Percentiles rank a stretch among this genome's conserved stretches.
Conservation (phyloP, 2,888 invertebrate species). For the Clusia tigrina region DNA sequence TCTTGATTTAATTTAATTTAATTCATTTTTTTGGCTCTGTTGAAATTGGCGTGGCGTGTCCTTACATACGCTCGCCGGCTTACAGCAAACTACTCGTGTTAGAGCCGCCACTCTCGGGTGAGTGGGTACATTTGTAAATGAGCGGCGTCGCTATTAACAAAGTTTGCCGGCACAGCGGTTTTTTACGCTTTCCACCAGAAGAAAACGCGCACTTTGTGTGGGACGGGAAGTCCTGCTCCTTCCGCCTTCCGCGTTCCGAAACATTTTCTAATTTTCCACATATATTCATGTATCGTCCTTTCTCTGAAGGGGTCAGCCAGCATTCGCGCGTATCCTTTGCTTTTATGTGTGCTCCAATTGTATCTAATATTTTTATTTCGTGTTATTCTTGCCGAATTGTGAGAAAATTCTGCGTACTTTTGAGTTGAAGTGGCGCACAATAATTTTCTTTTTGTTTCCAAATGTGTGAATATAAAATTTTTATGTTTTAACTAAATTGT, state of each 20-base stretch:
- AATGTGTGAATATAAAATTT: neutral
- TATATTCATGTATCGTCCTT: no score
- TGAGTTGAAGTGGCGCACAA: neutral
- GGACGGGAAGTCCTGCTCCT: no score
- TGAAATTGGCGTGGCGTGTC: neutral
- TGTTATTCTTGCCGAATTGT: neutral
- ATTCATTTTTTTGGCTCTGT: no score
- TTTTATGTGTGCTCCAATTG: neutral
- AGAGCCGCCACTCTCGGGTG: no score
- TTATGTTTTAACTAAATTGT: neutral
- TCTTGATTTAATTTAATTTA: neutral
- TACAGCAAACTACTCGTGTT: neutral
- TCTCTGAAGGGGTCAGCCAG: conserved; percentile 1
- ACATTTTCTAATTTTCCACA: no score
- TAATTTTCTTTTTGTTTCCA: no score
- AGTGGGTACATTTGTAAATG: neutral
- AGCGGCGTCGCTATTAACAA: conserved; percentile 3
- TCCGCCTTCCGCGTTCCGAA: no score
- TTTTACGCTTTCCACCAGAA: neutral
- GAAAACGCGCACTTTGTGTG: neutral
- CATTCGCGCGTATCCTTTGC: neutral
- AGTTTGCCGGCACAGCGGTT: neutral
- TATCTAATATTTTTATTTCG: conserved; percentile 3
- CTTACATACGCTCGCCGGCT: neutral
- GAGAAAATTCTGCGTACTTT: neutral